Conservation (phyloP, 1,140 invertebrate species). For the Ctenoplectra terminalis region DNA sequence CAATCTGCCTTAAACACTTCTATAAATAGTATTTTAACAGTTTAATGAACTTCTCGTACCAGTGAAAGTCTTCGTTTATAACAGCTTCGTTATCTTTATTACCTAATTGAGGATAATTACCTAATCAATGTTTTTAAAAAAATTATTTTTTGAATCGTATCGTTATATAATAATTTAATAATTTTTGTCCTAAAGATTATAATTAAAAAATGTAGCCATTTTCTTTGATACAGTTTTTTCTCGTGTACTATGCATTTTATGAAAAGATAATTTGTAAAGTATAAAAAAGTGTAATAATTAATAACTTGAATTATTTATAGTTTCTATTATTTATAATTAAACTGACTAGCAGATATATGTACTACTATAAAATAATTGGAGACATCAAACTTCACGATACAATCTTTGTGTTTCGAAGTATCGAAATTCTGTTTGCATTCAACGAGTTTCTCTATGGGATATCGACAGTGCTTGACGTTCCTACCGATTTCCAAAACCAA, state of each 20-base stretch:
- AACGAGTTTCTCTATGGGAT: background rate
- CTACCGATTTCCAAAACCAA: conserved; percentile 9
- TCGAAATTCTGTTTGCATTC: background rate
- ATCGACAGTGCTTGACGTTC: background rate
- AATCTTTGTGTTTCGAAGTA: background rate
- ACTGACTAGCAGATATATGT: too few relatives aligned
- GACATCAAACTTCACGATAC: background rate
- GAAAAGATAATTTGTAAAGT: too few relatives aligned
- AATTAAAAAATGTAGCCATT: too few relatives aligned
- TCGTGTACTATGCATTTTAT: too few relatives aligned
- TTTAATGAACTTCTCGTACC: background rate
- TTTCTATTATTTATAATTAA: too few relatives aligned
- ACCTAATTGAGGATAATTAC: background rate
- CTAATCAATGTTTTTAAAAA: too few relatives aligned
- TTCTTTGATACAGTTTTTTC: too few relatives aligned
- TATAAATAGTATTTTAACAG: background rate
- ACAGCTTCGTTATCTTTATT: background rate
- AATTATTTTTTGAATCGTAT: too few relatives aligned
- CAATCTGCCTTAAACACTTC: background rate
- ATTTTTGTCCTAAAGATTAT: too few relatives aligned
- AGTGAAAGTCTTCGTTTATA: background rate
- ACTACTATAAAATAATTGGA: background rate
- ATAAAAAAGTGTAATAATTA: too few relatives aligned
- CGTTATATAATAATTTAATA: too few relatives aligned
- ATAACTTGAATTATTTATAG: too few relatives aligned